Conservation (phyloP, 2,113 vertebrate genomes). For the Chroicocephalus ridibundus region DNA sequence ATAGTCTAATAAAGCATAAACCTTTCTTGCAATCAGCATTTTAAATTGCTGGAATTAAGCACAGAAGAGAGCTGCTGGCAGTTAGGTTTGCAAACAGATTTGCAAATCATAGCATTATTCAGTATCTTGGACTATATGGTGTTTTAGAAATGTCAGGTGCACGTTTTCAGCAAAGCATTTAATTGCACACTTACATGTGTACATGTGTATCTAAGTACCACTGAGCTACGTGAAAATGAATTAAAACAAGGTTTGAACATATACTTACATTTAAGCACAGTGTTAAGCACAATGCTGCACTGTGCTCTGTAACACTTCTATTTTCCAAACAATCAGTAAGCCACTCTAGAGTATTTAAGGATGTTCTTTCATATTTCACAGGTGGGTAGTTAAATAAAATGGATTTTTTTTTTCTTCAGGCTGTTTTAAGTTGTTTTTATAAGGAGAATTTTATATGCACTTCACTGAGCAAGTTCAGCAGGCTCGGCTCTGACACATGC, state of each 20-base stretch:
- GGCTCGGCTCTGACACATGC: not conserved
- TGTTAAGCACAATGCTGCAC: not conserved
- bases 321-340: not conserved
- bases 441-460: slow-evolving; percentile 8
- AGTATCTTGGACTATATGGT: not conserved
- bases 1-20: not conserved
- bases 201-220: not conserved
- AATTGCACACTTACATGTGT: not conserved
- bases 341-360: not conserved
- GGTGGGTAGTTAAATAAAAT: slow-evolving; percentile 43
- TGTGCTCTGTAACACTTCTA: not conserved
- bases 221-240: not conserved
- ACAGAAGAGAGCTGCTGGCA: not conserved
- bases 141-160: not conserved
- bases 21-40: not conserved
- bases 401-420: slow-evolving; percentile 16
- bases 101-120: not conserved
- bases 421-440: slow-evolving; percentile 24
- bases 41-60: not conserved
- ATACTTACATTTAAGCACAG: not conserved
- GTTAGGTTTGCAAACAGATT: not conserved
- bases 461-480: not conserved
- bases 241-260: not conserved
- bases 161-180: not conserved
- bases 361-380: slow-evolving; percentile 38